Evolutionary conservation across 2,113 vertebrate genomes (phyloP), one percentile per base, ranked within the genome.

Genomic region (Seriola aureovittata): DNA sequence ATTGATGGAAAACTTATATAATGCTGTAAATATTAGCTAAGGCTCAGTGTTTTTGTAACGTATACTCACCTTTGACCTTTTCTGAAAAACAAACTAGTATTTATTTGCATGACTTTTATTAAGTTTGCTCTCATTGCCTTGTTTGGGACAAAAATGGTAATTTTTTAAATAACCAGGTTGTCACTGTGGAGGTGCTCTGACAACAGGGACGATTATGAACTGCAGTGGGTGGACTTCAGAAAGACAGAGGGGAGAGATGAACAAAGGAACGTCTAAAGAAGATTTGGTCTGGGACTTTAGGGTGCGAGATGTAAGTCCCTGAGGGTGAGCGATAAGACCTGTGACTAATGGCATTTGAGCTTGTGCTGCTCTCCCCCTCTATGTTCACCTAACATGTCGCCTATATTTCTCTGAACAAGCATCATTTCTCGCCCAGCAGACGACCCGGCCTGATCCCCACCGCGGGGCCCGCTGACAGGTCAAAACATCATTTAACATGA

Each of bases 261-360:
- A 95, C 91, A 94, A 94, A 95, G 90, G 91, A 84, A 89, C 95
- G 87, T 92, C 92, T 92, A 88, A 85, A 90, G 92, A 81, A 93
- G 93, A 92, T 92, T 92, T 91, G 93, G 80, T 85, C 79, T 95
- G 85, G 93, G 94, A 55, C 10, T 73, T 89, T 85, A 88, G 81
- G 60, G 86, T 82, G 68, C 77, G 83, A 93, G 92, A 93, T 82
- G 90, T 70, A 92, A 90, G 74, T 91, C 90, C 55, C 40, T 57
- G 59, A 87, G 85, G 93, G 92, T 90, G 19, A 57, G 84, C 60
- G 86, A 92, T 97, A 96, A 97, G 93, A 96, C 94, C 96, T 96
- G 96, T 96, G 95, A 97, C 96, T 95, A 97, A 97, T 95, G 95
- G 94, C 81, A 81, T 95, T 96, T 96, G 95, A 96, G 94, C 96